phyloP scores from a whole-genome alignment of 2,113 vertebrate genomes.

The Vulpes ferrilata region DNA sequence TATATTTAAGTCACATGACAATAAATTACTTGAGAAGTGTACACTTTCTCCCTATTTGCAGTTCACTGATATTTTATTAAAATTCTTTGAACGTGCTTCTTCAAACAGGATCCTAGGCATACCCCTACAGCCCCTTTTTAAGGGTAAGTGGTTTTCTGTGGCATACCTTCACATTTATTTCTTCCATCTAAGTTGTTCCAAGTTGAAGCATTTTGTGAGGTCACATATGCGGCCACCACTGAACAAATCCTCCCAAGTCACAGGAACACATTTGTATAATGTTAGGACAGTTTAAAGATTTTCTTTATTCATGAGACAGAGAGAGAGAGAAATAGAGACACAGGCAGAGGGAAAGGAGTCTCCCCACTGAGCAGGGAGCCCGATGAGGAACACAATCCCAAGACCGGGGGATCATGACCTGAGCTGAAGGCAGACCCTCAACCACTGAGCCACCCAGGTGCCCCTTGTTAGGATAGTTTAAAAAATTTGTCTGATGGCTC shows the following conservation, averaged over 20 bases:
- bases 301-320: too few relatives aligned
- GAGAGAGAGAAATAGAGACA: too few relatives aligned
- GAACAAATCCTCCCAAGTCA: neutral
- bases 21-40: constrained; percentile 16
- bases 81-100: neutral
- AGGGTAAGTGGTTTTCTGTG: neutral
- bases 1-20: neutral
- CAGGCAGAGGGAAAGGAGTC: too few relatives aligned
- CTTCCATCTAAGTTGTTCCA: neutral
- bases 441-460: too few relatives aligned
- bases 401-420: too few relatives aligned
- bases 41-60: neutral
- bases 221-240: neutral
- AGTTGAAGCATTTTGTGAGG: neutral
- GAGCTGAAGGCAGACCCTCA: too few relatives aligned
- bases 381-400: too few relatives aligned
- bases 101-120: neutral
- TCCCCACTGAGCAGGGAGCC: too few relatives aligned
- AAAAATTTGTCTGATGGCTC: neutral
- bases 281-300: neutral
- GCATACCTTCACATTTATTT: neutral
- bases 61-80: neutral
- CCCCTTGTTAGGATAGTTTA: neutral
- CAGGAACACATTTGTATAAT: neutral
- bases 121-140: neutral